A percentile compares a stretch with the other conserved stretches of the same genome.
phyloP scores from a whole-genome alignment of 2,888 invertebrate species.

The Orthosia gothica region DNA sequence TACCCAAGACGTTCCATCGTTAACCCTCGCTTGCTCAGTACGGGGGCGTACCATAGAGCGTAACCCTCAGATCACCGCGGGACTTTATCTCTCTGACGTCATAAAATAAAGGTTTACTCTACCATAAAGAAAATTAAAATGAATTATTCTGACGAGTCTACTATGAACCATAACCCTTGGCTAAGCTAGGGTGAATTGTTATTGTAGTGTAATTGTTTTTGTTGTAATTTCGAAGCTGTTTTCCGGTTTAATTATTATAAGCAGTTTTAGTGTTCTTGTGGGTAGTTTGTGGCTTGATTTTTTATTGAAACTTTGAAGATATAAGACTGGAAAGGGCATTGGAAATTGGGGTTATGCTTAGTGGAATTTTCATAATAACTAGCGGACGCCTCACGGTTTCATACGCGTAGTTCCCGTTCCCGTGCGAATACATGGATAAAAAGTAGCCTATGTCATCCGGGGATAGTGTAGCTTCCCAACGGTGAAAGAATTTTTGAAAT shows the following conservation, averaged over 20 bases:
- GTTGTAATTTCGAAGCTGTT: conserved; percentile 72
- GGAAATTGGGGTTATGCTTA: too few relatives aligned
- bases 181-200: conserved; percentile 83
- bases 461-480: too few relatives aligned
- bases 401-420: too few relatives aligned
- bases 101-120: conserved; percentile 92
- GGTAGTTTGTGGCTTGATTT: conserved; percentile 24
- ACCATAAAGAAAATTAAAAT: conserved; percentile 92
- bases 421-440: too few relatives aligned
- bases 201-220: conserved; percentile 85
- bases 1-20: conserved; percentile 24
- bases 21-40: conserved; percentile 58
- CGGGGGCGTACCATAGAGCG: conserved; percentile 74
- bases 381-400: too few relatives aligned
- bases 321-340: too few relatives aligned
- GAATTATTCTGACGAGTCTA: conserved; percentile 91
- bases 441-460: too few relatives aligned
- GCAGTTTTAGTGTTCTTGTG: conserved; percentile 27
- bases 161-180: conserved; percentile 75
- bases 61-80: conserved; percentile 87
- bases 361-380: too few relatives aligned
- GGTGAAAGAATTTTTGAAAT: too few relatives aligned
- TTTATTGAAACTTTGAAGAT: too few relatives aligned
- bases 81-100: conserved; percentile 89
- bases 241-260: conserved; percentile 67